Conservation (phyloP, 2,888 invertebrate genomes). For the Pseudeuparius sepicola region DNA sequence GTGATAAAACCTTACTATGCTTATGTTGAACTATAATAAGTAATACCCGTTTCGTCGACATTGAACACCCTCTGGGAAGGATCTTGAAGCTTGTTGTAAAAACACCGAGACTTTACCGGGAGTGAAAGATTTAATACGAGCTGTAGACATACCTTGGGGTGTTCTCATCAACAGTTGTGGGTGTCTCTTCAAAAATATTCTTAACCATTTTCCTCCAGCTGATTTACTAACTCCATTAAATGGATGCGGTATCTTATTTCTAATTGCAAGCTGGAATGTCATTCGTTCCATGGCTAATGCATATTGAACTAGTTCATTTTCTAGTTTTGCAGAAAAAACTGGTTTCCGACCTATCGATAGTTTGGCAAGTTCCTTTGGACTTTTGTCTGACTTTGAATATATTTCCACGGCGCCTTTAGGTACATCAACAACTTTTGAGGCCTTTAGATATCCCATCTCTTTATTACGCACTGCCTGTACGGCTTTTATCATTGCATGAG, state of each 20-base stretch:
- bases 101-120: conserved; percentile 9
- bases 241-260: conserved; percentile 8
- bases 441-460: conserved; percentile 12
- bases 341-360: conserved; percentile 3
- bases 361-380: conserved; percentile 9
- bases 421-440: conserved; percentile 6
- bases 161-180: conserved; percentile 8
- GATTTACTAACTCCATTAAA: conserved; percentile 8
- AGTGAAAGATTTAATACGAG: conserved; percentile 9
- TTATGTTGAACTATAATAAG: conserved; percentile 3
- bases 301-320: conserved; percentile 11
- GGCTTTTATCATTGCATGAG: conserved; percentile 5
- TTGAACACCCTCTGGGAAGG: conserved; percentile 6
- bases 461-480: conserved; percentile 10
- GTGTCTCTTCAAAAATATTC: conserved; percentile 11
- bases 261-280: conserved; percentile 11
- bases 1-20: conserved; percentile 6
- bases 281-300: conserved; percentile 13
- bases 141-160: conserved; percentile 11
- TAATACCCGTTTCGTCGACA: conserved; percentile 9
- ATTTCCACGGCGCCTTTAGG: conserved; percentile 8
- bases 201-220: conserved; percentile 9
- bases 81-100: conserved; percentile 7
- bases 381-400: conserved; percentile 8
- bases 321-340: conserved; percentile 7